Base-by-base conservation (phyloP, 2,113 vertebrate genomes). In the Antigone vipio region DNA sequence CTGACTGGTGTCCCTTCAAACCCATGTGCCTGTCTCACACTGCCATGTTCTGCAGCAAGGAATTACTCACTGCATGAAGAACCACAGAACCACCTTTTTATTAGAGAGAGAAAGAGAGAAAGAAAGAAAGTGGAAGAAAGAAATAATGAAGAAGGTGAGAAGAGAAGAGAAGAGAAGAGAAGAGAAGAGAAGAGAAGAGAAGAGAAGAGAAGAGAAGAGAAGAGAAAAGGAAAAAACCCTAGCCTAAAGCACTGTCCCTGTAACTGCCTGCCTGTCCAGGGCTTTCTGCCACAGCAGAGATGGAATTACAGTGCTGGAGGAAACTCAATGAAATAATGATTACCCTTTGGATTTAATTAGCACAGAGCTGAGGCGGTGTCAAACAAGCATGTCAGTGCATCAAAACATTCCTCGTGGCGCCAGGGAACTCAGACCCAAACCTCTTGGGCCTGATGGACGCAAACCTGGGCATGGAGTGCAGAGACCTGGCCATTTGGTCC, bases 291-390 rank as follows among this genome's bases (percentile, higher is more conserved):
- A 88, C 63, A 81, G 35, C 30, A 59, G 83, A 96, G 95, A 77
- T 96, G 88, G 68, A 95, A 96, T 96, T 90, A 94, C 96, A 96
- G 85, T 0, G 1, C 92, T 80, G 56, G 64, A 92, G 93, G 85
- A 90, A 94, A 95, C 76, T 91, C 93, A 90, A 81, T 94, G 93
- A 95, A 94, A 95, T 96, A 95, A 94, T 88, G 88, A 96, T 96
- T 95, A 94, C 76, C 92, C 76, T 88, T 94, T 84, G 92, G 95
- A 84, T 93, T 95, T 92, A 95, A 96, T 96, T 84, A 96, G 68
- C 79, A 47, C 12, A 45, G 59, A 49, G 63, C 50, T 44, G 63
- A 77, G 71, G 78, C 6, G 0, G 9, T 93, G 82, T 88, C 9
- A 3, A 91, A 93, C 85, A 88, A 84, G 40, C 64, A 74, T 7